phyloP scores from a whole-genome alignment of 2,888 invertebrate species.

The Neelides folsomi region DNA sequence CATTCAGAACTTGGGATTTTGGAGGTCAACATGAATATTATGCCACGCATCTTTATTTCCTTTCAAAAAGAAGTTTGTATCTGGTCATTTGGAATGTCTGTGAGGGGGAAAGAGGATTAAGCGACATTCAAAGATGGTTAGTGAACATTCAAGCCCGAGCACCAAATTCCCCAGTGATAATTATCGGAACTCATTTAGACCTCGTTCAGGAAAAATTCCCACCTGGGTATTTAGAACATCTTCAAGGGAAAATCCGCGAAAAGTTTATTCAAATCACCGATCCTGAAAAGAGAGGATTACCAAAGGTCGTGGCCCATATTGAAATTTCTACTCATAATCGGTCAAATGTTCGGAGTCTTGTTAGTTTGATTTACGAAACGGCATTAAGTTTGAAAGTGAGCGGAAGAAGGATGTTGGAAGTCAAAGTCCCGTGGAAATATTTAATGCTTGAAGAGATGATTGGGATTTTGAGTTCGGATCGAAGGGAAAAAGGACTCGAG shows the following conservation, averaged over 20 bases:
- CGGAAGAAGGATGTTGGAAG: conserved; percentile 76
- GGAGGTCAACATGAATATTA: conserved; percentile 96
- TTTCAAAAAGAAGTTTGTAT: conserved; percentile 87
- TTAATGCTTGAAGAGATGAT: conserved; percentile 87
- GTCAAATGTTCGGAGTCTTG: conserved; percentile 76
- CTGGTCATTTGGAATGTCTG: conserved; percentile 88
- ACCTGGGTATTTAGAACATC: conserved; percentile 50
- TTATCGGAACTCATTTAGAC: conserved; percentile 94
- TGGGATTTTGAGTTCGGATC: conserved; percentile 61
- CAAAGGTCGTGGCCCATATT: conserved; percentile 53
- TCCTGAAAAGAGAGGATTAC: conserved; percentile 88
- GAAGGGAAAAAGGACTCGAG: conserved; percentile 45
- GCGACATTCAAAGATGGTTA: conserved; percentile 85
- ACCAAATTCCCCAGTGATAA: conserved; percentile 89
- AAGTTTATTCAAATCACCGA: conserved; percentile 82
- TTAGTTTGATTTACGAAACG: conserved; percentile 83
- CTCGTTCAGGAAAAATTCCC: conserved; percentile 53
- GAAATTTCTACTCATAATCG: conserved; percentile 55
- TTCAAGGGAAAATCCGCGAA: conserved; percentile 76
- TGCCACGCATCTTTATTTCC: conserved; percentile 95
- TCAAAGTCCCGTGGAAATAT: conserved; percentile 91
- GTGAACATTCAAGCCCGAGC: conserved; percentile 90
- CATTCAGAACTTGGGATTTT: conserved; percentile 96
- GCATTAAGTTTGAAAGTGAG: conserved; percentile 82
- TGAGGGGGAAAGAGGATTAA: conserved; percentile 79